Percentiles rank a stretch among this genome's conserved stretches.
These are phyloP conservation scores for Antrozous pallidus DNA, from an alignment of 2,797 vertebrate genomes.

Conservation along the genomic window DNA sequence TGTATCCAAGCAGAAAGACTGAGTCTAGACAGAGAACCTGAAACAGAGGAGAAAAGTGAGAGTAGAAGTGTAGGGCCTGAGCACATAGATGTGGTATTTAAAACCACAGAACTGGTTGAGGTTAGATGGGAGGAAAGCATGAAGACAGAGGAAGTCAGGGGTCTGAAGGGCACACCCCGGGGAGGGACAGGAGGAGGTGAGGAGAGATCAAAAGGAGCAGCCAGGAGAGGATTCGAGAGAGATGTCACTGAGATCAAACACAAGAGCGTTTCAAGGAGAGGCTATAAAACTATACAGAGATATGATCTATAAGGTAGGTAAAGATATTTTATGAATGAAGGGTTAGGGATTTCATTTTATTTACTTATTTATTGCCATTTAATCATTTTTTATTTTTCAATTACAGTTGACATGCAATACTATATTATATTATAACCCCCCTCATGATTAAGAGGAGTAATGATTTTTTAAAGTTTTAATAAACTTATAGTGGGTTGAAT, in stretches of 20 bases:
- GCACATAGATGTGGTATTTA: neutral
- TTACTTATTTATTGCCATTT: neutral
- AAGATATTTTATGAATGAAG: neutral
- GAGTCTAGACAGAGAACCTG: neutral
- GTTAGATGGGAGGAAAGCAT: neutral
- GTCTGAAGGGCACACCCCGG: neutral
- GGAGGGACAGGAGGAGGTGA: neutral
- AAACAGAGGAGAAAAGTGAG: neutral
- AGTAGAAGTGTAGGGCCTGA: neutral
- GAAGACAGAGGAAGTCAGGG: neutral
- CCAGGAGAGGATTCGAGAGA: neutral
- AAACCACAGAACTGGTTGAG: neutral
- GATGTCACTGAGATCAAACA: neutral
- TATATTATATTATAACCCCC: neutral
- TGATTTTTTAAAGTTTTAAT: neutral
- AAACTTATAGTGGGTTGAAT: neutral
- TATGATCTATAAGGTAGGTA: neutral
- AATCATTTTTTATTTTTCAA: neutral
- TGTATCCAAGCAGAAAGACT: neutral
- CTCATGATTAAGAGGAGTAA: neutral
- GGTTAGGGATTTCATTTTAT: neutral
- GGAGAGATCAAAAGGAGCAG: neutral
- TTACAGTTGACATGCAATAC: neutral
- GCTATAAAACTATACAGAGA: neutral
- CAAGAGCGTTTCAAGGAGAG: neutral